A percentile compares a stretch with the other conserved stretches of the same genome.
These are phyloP conservation scores for Chelonus insularis DNA, from an alignment of 1,140 invertebrate species.

Conservation along the genomic window DNA sequence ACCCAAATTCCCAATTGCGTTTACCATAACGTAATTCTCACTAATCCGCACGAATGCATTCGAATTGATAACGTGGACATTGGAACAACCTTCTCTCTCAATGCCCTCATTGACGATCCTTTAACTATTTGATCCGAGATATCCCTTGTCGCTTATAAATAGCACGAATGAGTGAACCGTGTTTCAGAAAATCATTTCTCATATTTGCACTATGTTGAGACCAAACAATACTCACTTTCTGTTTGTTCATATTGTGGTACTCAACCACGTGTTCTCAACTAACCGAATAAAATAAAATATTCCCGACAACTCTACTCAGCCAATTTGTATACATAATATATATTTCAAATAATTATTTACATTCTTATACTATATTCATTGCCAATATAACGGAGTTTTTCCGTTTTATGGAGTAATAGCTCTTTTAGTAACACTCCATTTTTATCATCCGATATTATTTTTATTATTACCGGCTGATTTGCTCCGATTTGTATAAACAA, in stretches of 20 bases:
- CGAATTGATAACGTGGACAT: constrained; percentile 17
- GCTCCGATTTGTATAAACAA: too few species aligned
- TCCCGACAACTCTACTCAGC: not conserved
- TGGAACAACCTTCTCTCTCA: not conserved
- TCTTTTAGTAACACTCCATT: too few species aligned
- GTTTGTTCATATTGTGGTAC: not conserved
- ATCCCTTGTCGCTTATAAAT: constrained; percentile 19
- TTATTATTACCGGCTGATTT: too few species aligned
- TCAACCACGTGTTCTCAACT: not conserved
- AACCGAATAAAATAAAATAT: not conserved
- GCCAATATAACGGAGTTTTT: too few species aligned
- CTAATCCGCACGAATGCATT: constrained; percentile 20
- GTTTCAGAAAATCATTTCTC: not conserved
- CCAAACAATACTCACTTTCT: too few species aligned
- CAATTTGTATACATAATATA: too few species aligned
- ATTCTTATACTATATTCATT: too few species aligned
- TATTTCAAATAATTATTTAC: too few species aligned
- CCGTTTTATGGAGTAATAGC: too few species aligned
- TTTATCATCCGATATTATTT: too few species aligned
- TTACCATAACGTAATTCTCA: constrained; percentile 13
- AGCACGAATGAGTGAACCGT: not conserved
- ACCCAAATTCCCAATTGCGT: constrained; percentile 5
- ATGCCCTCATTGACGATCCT: constrained; percentile 16
- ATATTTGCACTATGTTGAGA: too few species aligned
- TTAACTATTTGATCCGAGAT: constrained; percentile 1